Conservation (phyloP, 2,888 invertebrate genomes). For the Oscheius sp. region DNA sequence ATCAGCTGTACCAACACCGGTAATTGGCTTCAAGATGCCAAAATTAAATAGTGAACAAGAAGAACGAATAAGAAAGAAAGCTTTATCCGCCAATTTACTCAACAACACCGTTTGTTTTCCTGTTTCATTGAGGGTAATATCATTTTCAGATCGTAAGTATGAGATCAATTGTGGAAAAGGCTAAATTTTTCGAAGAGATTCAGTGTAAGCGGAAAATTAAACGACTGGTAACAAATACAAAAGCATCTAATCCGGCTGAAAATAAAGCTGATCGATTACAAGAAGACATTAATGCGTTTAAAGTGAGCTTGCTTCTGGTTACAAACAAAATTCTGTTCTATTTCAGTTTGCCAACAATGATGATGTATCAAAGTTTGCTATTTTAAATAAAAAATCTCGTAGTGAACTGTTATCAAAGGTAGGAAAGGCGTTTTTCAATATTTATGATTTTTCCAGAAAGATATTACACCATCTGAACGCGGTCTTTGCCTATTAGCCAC, state of each 20-base stretch:
- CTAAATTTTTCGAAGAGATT: background rate
- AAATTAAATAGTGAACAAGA: background rate
- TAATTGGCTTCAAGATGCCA: conserved; percentile 23
- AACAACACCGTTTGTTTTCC: conserved; percentile 14
- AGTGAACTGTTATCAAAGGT: background rate
- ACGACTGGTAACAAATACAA: background rate
- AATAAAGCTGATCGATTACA: background rate
- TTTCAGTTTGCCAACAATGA: conserved; percentile 8
- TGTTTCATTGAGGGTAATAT: too few species aligned
- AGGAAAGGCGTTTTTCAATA: background rate
- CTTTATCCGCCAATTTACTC: conserved; percentile 6
- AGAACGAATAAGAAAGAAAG: background rate
- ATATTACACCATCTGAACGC: conserved; percentile 1
- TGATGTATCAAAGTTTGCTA: conserved; percentile 20
- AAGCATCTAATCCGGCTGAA: background rate
- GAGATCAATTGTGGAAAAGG: conserved; percentile 6
- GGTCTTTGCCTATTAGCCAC: conserved; percentile 17
- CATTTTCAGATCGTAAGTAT: conserved; percentile 16
- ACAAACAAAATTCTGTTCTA: too few species aligned
- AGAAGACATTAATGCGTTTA: conserved; percentile 7
- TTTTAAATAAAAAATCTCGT: conserved; percentile 3
- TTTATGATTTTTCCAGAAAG: background rate
- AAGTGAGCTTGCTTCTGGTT: background rate
- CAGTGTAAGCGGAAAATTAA: background rate
- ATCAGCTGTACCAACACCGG: conserved; percentile 11